Evolutionary conservation across 2,888 invertebrate species (phyloP), one percentile per base, ranked within the genome.

Genomic region (Lathronympha strigana): DNA sequence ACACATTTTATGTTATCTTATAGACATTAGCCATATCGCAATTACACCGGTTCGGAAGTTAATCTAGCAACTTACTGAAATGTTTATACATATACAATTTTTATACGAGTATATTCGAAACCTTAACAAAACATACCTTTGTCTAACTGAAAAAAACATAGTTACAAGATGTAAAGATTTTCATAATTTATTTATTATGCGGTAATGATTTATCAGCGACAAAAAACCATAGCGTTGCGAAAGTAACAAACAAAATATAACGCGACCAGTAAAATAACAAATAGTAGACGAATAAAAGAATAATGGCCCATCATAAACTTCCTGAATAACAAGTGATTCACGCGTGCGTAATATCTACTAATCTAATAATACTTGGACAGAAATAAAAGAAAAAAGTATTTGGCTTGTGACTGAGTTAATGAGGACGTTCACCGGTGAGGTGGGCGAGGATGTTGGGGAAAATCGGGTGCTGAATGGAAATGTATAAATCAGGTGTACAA

Each of bases 341-440:
- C 57, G 54, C 57, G 64, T 50, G 63, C 68, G 84, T 78, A 74
- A 72, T 81, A 81, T 83, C 80, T 71, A 81, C 74, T 73, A 71
- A 72, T 73, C 80, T 79, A 84, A 82, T 82, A 84, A 82, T 85
- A 86, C 74, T 68, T 71, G 71, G 73, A 84, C 81, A 76, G 80
- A 87, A 87, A 87, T 86, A 87, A 84, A 83, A 76, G 74, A 76
- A 73, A 72, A 76, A 79, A 84, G 73, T 72, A 78, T 81, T 86
- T 83, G 82, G 84, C 83, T 81, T 72, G 75, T 72, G 76, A 78
- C 69, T 73, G 73, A 72, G 68, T 75, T 83, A 87, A 86, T 84
- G 88, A 86, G 89, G 86, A 73, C 87, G 77, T 86, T 86, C 82
- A 86, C 86, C 81, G 80, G 71, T 69, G 68, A 68, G 67, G 38